Evolutionary conservation across 1,140 invertebrate species (phyloP).

Genomic region (Gryon sp.): DNA sequence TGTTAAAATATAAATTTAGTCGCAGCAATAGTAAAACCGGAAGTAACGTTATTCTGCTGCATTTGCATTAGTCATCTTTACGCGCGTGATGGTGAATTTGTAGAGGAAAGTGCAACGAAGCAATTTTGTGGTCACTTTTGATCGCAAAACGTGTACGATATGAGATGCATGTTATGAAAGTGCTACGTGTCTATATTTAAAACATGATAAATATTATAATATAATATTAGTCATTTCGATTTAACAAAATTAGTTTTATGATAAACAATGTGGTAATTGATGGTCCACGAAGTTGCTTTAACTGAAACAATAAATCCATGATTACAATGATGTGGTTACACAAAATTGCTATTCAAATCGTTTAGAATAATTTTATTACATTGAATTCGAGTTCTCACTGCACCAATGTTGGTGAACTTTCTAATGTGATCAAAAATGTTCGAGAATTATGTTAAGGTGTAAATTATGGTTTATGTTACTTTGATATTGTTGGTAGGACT

Average conservation of each 20-base stretch:
- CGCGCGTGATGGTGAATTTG: neutral
- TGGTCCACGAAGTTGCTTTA: neutral
- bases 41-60: too few relatives aligned
- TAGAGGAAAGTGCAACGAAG: conserved; percentile 9
- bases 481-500: neutral
- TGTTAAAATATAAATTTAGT: too few relatives aligned
- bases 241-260: too few relatives aligned
- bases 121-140: conserved; percentile 8
- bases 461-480: conserved; percentile 31
- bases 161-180: conserved; percentile 1
- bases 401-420: conserved; percentile 5
- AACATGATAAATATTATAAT: too few relatives aligned
- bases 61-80: neutral
- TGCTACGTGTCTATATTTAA: neutral
- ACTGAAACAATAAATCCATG: neutral
- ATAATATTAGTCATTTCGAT: too few relatives aligned
- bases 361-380: conserved; percentile 23
- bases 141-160: neutral
- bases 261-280: conserved; percentile 3
- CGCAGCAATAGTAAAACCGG: too few relatives aligned
- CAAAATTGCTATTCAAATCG: conserved; percentile 23
- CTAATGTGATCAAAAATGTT: conserved; percentile 1
- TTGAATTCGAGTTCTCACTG: neutral
- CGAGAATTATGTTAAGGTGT: conserved; percentile 16
- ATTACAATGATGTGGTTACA: conserved; percentile 3